phyloP scores from a whole-genome alignment of 2,797 vertebrate species.

The Acropternis orthonyx region DNA sequence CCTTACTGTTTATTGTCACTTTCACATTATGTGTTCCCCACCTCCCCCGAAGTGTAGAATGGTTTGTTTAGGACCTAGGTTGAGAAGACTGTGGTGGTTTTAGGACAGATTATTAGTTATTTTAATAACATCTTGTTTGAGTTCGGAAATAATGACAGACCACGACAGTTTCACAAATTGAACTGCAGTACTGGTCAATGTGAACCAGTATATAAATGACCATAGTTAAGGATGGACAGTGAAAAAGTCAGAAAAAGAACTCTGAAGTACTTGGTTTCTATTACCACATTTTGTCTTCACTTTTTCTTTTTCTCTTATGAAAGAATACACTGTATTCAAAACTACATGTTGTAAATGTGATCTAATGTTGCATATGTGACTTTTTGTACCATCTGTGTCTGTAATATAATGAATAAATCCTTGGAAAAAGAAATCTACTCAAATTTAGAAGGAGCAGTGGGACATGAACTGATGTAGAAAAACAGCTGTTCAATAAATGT shows the following conservation, averaged over 20 bases:
- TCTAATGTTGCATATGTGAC: not conserved
- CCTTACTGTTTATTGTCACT: not conserved
- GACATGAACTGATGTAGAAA: not conserved
- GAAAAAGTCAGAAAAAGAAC: not conserved
- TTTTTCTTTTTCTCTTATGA: not conserved
- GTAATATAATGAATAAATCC: not conserved
- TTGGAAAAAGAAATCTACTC: not conserved
- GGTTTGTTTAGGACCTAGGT: not conserved
- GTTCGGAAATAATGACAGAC: not conserved
- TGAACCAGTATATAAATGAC: not conserved
- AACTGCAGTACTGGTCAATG: not conserved
- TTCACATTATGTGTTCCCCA: accelerated
- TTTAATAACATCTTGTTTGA: not conserved
- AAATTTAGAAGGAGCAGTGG: not conserved
- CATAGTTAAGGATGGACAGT: not conserved
- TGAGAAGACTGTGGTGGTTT: not conserved
- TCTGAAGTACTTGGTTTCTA: not conserved
- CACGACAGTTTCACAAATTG: not conserved
- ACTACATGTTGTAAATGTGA: not conserved
- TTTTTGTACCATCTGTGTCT: not conserved
- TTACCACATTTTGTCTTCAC: not conserved
- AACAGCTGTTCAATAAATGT: not conserved
- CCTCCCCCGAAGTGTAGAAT: not conserved
- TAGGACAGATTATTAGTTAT: not conserved
- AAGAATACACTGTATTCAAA: not conserved